Conservation (phyloP, 2,113 vertebrate species). For the Redunca redunca region DNA sequence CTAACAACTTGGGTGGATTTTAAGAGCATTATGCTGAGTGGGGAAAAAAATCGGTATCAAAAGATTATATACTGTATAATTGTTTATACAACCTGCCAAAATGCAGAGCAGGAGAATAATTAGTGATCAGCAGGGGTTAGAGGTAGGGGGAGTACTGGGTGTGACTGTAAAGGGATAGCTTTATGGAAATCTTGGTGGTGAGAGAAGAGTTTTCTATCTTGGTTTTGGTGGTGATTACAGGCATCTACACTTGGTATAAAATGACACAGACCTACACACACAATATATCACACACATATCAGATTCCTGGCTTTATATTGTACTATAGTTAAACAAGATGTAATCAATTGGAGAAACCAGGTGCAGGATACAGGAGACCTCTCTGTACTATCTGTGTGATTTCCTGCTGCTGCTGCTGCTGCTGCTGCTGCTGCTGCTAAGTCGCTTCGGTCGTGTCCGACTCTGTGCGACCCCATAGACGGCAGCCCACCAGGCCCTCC, state of each 20-base stretch:
- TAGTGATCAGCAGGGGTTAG: too few species aligned
- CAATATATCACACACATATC: not conserved
- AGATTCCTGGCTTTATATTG: not conserved
- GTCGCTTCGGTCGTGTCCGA: too few species aligned
- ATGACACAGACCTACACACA: not conserved
- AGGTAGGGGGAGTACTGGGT: too few species aligned
- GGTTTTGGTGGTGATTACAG: not conserved
- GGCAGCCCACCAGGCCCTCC: too few species aligned
- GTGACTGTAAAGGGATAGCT: not conserved
- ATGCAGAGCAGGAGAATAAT: not conserved
- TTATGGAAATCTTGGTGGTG: not conserved
- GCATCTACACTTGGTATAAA: not conserved
- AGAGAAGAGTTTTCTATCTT: too few species aligned
- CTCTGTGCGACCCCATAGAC: too few species aligned
- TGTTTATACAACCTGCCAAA: not conserved
- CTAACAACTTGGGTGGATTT: not conserved
- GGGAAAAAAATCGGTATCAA: too few species aligned
- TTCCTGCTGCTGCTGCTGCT: not conserved
- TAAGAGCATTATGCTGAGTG: not conserved
- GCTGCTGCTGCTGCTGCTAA: too few species aligned
- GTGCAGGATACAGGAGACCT: not conserved
- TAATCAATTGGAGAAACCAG: not conserved
- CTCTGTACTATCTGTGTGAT: not conserved
- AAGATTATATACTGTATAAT: too few species aligned
- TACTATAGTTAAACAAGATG: not conserved